Conservation (phyloP, 2,797 vertebrate genomes). For the Iguana delicatissima region DNA sequence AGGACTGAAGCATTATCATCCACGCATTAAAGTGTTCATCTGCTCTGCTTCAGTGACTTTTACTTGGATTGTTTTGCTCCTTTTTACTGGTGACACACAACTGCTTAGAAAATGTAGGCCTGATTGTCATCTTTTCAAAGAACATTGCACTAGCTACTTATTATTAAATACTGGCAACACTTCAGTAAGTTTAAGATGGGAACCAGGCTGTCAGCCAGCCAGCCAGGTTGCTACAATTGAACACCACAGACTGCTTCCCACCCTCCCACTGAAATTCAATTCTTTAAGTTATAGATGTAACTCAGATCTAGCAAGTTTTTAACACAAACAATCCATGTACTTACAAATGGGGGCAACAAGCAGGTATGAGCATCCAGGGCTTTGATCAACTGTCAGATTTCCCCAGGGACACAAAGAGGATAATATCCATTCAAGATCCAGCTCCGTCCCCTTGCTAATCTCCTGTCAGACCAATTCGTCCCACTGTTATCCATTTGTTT, state of each 20-base stretch:
- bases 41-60: not conserved
- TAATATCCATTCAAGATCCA: constrained; percentile 48
- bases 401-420: constrained; percentile 45
- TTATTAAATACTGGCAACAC: constrained; percentile 45
- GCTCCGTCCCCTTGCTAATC: constrained; percentile 62
- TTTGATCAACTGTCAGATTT: constrained; percentile 46
- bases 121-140: not conserved
- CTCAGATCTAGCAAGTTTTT: constrained; percentile 47
- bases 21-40: not conserved
- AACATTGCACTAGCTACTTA: not conserved
- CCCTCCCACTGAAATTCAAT: constrained; percentile 27
- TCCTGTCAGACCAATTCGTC: constrained; percentile 61
- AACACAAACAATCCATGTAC: constrained; percentile 43
- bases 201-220: constrained; percentile 15
- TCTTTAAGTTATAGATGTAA: constrained; percentile 42
- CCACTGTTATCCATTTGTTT: constrained; percentile 32
- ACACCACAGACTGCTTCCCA: not conserved
- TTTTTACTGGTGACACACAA: constrained; percentile 42
- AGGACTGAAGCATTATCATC: not conserved
- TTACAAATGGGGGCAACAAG: constrained; percentile 46
- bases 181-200: constrained; percentile 40
- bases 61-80: not conserved
- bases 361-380: constrained; percentile 42
- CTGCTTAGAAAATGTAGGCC: constrained; percentile 17
- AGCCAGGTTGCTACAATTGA: constrained; percentile 34